A percentile compares a stretch with the other conserved stretches of the same genome.
Conservation (phyloP, 2,888 invertebrate genomes). For the Bedellia somnulentella region DNA sequence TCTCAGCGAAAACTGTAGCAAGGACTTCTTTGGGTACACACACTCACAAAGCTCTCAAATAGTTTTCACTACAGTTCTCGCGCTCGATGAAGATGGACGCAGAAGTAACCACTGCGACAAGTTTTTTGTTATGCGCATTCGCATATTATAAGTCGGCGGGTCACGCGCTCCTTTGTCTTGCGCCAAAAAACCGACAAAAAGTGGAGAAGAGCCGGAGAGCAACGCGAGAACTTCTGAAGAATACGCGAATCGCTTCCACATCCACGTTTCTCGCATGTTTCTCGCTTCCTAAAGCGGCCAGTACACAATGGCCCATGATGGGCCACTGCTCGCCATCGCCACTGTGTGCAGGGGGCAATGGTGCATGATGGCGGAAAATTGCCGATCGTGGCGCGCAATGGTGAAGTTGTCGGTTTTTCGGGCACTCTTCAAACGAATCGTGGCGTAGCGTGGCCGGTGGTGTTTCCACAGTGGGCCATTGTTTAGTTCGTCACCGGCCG, state of each 20-base stretch:
- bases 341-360: too few species aligned
- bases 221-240: slow-evolving; percentile 4
- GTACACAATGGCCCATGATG: too few species aligned
- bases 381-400: too few species aligned
- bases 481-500: too few species aligned
- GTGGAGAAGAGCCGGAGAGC: slow-evolving; percentile 6
- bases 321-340: too few species aligned
- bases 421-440: too few species aligned
- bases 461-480: too few species aligned
- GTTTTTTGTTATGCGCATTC: slow-evolving; percentile 7
- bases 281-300: slow-evolving; percentile 5
- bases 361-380: too few species aligned
- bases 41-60: slow-evolving; percentile 5
- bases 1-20: slow-evolving; percentile 4
- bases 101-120: slow-evolving; percentile 7
- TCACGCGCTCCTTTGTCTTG: slow-evolving; percentile 7
- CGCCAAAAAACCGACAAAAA: slow-evolving; percentile 7
- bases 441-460: too few species aligned
- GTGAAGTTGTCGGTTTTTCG: too few species aligned
- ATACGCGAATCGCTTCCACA: slow-evolving; percentile 7
- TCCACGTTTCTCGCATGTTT: slow-evolving; percentile 5
- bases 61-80: slow-evolving; percentile 8
- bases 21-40: slow-evolving; percentile 7
- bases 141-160: slow-evolving; percentile 5
- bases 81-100: slow-evolving; percentile 8